Conservation (phyloP, 2,113 vertebrate genomes). For the Dromaius novaehollandiae region DNA sequence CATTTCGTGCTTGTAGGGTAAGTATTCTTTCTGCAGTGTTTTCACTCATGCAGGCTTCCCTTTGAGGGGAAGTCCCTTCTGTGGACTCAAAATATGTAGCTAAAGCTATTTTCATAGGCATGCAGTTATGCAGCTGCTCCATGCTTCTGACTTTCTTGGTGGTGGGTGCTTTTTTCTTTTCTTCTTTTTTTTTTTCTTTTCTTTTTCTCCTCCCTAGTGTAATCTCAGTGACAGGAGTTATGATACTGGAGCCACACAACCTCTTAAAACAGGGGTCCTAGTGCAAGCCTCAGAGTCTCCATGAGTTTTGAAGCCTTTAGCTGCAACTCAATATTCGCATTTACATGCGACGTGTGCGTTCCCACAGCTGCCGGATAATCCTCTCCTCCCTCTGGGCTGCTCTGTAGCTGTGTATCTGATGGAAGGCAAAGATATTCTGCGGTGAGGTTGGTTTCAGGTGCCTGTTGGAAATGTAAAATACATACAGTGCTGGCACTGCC, state of each 20-base stretch:
- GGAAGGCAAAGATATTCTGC: fast-evolving
- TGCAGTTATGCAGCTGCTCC: slow-evolving; percentile 45
- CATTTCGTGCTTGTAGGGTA: not conserved
- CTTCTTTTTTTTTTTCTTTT: not conserved
- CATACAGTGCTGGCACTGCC: not conserved
- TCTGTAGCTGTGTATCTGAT: not conserved
- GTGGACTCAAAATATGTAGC: not conserved
- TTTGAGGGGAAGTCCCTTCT: not conserved
- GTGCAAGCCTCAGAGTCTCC: not conserved
- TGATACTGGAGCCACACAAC: not conserved
- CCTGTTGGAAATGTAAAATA: not conserved
- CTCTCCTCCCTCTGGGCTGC: not conserved
- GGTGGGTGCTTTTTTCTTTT: not conserved
- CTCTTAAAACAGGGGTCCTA: slow-evolving; percentile 21
- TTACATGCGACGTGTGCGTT: not conserved
- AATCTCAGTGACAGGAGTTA: slow-evolving; percentile 27
- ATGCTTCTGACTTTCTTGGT: not conserved
- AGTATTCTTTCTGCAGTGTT: not conserved
- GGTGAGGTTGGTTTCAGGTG: not conserved
- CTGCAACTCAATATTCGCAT: not conserved
- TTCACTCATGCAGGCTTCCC: not conserved
- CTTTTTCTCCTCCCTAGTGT: not conserved
- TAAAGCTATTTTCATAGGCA: not conserved
- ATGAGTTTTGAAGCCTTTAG: not conserved
- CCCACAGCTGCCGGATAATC: not conserved